Conservation (phyloP, 1,140 invertebrate genomes). For the Zaprionus taronus region DNA sequence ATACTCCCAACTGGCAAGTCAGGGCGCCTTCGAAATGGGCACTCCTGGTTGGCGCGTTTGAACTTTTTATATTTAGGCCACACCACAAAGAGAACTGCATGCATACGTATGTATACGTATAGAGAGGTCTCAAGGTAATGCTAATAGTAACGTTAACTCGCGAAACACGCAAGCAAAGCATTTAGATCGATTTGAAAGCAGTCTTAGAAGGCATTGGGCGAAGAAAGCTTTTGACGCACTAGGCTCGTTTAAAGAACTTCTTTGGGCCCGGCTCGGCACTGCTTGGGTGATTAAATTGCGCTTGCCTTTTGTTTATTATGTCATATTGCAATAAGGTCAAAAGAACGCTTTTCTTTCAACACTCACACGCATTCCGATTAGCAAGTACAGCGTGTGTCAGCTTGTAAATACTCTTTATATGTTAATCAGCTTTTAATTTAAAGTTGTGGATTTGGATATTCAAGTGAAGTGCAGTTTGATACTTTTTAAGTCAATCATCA, state of each 20-base stretch:
- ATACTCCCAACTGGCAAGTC: background rate
- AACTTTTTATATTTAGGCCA: slow-evolving; percentile 26
- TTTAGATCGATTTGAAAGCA: slow-evolving; percentile 72
- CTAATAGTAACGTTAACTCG: slow-evolving; percentile 46
- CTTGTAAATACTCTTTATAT: too few species aligned
- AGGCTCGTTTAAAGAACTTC: background rate
- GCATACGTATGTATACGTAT: background rate
- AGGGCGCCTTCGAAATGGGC: background rate
- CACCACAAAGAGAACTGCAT: slow-evolving; percentile 23
- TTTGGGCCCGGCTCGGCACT: background rate
- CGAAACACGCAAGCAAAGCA: slow-evolving; percentile 75
- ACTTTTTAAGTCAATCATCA: too few species aligned
- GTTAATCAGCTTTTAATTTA: too few species aligned
- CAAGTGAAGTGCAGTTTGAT: too few species aligned
- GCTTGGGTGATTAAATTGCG: slow-evolving; percentile 1
- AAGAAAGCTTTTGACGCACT: slow-evolving; percentile 6
- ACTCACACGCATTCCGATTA: too few species aligned
- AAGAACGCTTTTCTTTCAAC: background rate
- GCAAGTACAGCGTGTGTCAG: too few species aligned
- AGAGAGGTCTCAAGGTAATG: slow-evolving; percentile 74
- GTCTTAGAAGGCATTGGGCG: slow-evolving; percentile 24
- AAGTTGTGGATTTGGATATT: too few species aligned
- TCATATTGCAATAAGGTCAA: slow-evolving; percentile 46
- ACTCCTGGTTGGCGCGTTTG: slow-evolving; percentile 2
- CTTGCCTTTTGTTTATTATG: slow-evolving; percentile 21